Evolutionary conservation across 2,797 vertebrate species (phyloP), one percentile per base, ranked within the genome.

Genomic region (Jordanella pulchra): DNA sequence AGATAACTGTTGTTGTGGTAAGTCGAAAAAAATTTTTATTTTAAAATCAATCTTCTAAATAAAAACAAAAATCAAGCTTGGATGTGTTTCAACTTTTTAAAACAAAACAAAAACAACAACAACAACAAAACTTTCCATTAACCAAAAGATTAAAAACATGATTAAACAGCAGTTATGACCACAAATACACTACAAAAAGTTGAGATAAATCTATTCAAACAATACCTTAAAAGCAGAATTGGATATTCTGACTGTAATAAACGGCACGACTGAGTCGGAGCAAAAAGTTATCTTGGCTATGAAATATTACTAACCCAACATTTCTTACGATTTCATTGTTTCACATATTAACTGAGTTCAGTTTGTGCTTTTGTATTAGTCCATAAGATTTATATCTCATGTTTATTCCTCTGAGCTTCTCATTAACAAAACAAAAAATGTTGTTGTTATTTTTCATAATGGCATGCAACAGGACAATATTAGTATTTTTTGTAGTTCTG

Each of bases 91-190:
- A 83, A 73, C 53, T 50, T 83, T 87, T 60, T 56, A 76, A 81
- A 90, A 82, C 18, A n/a, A 63, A 66, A 73, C 11, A 45, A 45
- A 12, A 71, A 77, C 21, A 81, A 30, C n/a, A n/a, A n/a, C n/a
- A n/a, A 58, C 61, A 77, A n/a, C 56, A 58, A 78, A 71, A 77
- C 25, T 81, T 86, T 87, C 75, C 47, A 45, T 76, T 89, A 76
- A 87, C 88, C 71, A 86, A 91, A 79, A 79, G 69, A 88, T 84
- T 79, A 70, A 80, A 86, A 90, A 86, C 77, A 82, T 68, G 76
- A 92, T 91, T 91, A 35, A 82, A 88, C 89, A 92, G 91, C 91
- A 93, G 89, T 87, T 86, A 90, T 87, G 88, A 89, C 87, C 77
- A 85, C 75, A 75, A 79, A 67, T 77, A 86, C 71, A 86, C 77